These are phyloP conservation scores for Philereme vetulata DNA, from an alignment of 2,888 invertebrate species.

Conservation along the genomic window DNA sequence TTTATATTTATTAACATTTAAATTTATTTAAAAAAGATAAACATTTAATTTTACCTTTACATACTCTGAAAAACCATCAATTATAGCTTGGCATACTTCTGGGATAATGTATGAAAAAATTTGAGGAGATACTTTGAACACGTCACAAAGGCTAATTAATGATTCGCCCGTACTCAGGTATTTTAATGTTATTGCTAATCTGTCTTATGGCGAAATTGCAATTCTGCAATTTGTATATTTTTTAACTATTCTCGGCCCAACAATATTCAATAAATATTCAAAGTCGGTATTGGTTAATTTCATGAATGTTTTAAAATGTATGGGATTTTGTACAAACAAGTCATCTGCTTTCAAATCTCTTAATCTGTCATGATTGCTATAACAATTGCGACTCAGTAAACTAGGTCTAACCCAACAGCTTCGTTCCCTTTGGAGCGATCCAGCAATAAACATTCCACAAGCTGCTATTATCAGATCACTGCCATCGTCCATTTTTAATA, in stretches of 20 bases:
- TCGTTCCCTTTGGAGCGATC: no score
- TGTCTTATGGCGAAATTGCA: slow-evolving; percentile 27
- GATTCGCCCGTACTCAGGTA: slow-evolving; percentile 28
- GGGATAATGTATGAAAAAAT: slow-evolving; percentile 21
- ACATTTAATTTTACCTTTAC: slow-evolving; percentile 12
- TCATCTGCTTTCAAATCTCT: no score
- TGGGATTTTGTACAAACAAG: no score
- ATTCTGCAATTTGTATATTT: background rate
- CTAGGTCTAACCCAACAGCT: no score
- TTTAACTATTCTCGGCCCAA: no score
- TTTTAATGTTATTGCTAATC: slow-evolving; percentile 23
- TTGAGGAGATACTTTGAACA: slow-evolving; percentile 7
- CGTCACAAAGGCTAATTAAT: slow-evolving; percentile 23
- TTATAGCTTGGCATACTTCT: slow-evolving; percentile 31
- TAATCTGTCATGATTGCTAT: background rate
- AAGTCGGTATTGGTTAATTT: slow-evolving; percentile 14
- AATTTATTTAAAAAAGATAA: no score
- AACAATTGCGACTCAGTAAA: slow-evolving; percentile 8
- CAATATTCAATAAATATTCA: slow-evolving; percentile 9
- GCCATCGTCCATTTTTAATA: no score
- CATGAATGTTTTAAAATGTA: no score
- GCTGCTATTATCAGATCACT: no score
- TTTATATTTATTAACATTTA: slow-evolving; percentile 12
- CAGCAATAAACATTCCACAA: no score
- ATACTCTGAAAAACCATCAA: slow-evolving; percentile 29